Base-by-base conservation (phyloP, 2,888 invertebrate genomes). In the Margaritifera margaritifera region DNA sequence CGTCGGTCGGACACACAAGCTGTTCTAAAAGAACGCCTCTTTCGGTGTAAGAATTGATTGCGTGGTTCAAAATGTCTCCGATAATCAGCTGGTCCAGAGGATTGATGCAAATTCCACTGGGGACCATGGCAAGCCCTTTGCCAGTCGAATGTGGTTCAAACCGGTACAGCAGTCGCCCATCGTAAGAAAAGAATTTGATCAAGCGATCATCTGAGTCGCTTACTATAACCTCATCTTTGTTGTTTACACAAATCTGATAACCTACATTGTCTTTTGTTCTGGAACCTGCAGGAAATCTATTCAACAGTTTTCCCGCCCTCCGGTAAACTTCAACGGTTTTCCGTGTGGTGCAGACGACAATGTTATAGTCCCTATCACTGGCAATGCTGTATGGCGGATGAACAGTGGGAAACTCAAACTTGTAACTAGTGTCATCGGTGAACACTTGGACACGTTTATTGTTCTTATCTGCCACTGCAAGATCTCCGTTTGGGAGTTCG, bases 381-480 rank as follows among this genome's bases (percentile, higher is more conserved):
- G 83, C 77, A 27, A 88, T 74, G 42, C 80, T 69, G 64, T 77
- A 84, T 20, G 88, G 88, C 56, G 79, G 79, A 22, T 80, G 66
- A 15, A 62, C 64, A 2, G 84, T 82, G 11, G 69, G 25, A 60
- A 86, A 82, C 58, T 74, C 62, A 61, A 75, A 81, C 65, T 84
- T 85, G 68, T 78, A 87, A 55, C 79, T 68, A 53, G 79, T 81
- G 4, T 79, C 72, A 25, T 72, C 70, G 6, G 77, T 69, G 62
- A 87, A 81, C 4, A 85, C 81, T 74, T 86, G 84, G 6, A 88
- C 76, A 53, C 88, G 65, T 63, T 77, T 80, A 69, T 88, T 88
- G 62, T 81, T 83, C 56, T 81, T 84, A 66, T 88, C 88, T 6
- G 87, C 86, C 18, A 88, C 86, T 6, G 83, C 86, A n/a, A 87